Evolutionary conservation across 2,888 invertebrate genomes (phyloP).

Genomic region (Morinoia aosen): DNA sequence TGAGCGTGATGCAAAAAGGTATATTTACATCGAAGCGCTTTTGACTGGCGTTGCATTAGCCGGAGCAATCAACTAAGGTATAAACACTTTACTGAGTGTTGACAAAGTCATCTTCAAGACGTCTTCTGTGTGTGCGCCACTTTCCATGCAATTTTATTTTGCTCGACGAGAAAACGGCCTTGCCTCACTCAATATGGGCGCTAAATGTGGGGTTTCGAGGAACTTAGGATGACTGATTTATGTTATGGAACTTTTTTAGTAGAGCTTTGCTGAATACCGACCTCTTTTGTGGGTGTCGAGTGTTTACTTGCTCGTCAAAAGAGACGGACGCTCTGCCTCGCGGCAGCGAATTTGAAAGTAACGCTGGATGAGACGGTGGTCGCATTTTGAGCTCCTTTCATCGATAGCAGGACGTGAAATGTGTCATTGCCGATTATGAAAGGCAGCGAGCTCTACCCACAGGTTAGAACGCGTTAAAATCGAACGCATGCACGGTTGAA

Average conservation of each 20-base stretch:
- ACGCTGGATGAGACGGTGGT: neutral
- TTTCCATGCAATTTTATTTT: neutral
- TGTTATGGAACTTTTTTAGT: neutral
- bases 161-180: neutral
- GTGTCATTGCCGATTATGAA: neutral
- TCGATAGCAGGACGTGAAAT: neutral
- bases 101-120: neutral
- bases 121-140: neutral
- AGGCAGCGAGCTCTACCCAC: neutral
- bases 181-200: neutral
- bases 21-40: neutral
- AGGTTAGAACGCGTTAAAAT: neutral
- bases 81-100: neutral
- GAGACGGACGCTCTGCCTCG: neutral
- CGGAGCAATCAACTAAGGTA: neutral
- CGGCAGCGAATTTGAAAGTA: neutral
- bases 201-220: neutral
- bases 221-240: neutral
- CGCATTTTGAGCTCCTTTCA: conserved; percentile 3
- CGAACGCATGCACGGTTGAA: neutral
- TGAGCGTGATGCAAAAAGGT: neutral
- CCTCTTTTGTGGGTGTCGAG: neutral
- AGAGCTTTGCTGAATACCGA: neutral
- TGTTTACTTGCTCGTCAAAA: neutral
- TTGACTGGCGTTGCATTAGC: neutral